These are phyloP conservation scores for Lutraria lutraria DNA, from an alignment of 2,888 invertebrate species.

Conservation along the genomic window DNA sequence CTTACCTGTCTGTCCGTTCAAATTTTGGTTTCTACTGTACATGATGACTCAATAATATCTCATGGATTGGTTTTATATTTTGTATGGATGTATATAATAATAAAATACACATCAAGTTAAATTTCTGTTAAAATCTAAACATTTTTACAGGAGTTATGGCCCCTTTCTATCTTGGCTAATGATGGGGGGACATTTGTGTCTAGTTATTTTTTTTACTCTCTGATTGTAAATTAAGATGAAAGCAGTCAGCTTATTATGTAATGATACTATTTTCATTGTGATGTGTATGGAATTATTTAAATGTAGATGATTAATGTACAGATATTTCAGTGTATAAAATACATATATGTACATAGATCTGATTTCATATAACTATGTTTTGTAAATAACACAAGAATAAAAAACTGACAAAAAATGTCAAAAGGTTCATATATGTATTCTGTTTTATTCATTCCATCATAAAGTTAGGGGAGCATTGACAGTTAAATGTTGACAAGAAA, in stretches of 20 bases:
- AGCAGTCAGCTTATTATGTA: neutral
- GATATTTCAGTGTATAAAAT: constrained; percentile 7
- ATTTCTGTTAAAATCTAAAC: no score
- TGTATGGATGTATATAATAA: no score
- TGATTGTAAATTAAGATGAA: neutral
- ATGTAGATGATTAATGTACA: neutral
- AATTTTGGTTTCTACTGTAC: no score
- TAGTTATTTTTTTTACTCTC: neutral
- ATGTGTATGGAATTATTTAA: neutral
- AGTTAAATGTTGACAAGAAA: no score
- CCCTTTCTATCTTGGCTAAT: no score
- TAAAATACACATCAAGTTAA: no score
- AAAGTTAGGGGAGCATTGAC: no score
- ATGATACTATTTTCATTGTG: neutral
- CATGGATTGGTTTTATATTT: no score
- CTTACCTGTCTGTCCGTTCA: no score
- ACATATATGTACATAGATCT: constrained; percentile 25
- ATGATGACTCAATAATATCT: no score
- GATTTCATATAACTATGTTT: constrained; percentile 12
- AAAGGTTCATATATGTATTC: neutral
- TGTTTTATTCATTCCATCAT: neutral
- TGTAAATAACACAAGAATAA: constrained; percentile 2
- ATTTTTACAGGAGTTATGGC: no score
- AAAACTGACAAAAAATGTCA: neutral
- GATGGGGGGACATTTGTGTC: no score